These are phyloP conservation scores for Chrysolophus pictus DNA, from an alignment of 2,797 vertebrate species.

Conservation along the genomic window DNA sequence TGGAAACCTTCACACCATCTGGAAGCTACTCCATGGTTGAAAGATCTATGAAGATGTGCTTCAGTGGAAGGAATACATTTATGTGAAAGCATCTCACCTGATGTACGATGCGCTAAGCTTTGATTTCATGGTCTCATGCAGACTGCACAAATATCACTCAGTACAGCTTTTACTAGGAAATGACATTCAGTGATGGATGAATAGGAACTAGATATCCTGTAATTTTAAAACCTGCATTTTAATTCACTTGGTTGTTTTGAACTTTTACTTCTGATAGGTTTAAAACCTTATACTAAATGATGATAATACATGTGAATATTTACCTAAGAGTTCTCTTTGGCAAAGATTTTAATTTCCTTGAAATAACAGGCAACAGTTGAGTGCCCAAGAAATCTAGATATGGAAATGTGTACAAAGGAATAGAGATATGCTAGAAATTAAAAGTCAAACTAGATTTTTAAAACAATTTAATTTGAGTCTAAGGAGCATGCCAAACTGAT, in stretches of 20 bases:
- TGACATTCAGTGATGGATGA: constrained; percentile 22
- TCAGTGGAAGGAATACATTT: constrained; percentile 51
- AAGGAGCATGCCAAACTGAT: not conserved
- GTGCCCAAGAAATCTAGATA: not conserved
- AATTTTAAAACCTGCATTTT: constrained; percentile 43
- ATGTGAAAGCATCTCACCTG: constrained; percentile 35
- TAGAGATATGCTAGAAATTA: not conserved
- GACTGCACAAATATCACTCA: constrained; percentile 59
- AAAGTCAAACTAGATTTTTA: not conserved
- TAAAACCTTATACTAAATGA: constrained; percentile 35
- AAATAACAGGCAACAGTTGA: not conserved
- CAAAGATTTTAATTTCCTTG: constrained; percentile 13
- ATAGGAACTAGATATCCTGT: not conserved
- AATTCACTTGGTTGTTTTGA: not conserved
- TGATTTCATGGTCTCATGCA: constrained; percentile 67
- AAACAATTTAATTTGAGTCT: not conserved
- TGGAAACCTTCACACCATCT: constrained; percentile 45
- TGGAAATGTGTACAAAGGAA: not conserved
- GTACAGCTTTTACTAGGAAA: constrained; percentile 27
- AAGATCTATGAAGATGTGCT: constrained; percentile 40
- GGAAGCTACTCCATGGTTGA: constrained; percentile 51
- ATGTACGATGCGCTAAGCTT: constrained; percentile 24
- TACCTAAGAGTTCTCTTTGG: not conserved
- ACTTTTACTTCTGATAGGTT: constrained; percentile 19
- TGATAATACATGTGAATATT: not conserved